Evolutionary conservation across 1,140 invertebrate genomes (phyloP).

Genomic region (Drosophila rufa): DNA sequence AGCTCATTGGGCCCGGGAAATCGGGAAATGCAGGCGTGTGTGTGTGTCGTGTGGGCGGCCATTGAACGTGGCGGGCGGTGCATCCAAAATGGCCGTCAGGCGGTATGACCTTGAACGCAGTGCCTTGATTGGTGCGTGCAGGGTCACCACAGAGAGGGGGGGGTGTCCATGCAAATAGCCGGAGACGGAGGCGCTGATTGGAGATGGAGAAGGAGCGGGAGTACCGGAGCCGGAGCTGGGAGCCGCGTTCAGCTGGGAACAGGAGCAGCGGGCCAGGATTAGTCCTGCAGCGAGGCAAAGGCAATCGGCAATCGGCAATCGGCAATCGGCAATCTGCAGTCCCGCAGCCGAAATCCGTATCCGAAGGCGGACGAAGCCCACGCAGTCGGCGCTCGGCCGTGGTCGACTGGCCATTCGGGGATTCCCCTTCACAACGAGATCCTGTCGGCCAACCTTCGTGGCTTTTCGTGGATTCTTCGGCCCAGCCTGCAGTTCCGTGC

Average conservation of each 20-base stretch:
- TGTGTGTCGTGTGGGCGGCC: constrained; percentile 58
- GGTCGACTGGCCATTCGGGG: constrained; percentile 17
- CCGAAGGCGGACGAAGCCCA: constrained; percentile 24
- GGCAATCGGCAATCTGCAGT: neutral
- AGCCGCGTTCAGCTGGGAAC: constrained; percentile 32
- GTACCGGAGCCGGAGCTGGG: constrained; percentile 3
- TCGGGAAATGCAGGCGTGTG: constrained; percentile 69
- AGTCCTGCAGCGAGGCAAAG: constrained; percentile 16
- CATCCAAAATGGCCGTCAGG: constrained; percentile 80
- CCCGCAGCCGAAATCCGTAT: neutral
- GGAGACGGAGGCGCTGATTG: neutral
- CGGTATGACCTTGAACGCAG: constrained; percentile 63
- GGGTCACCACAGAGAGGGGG: neutral
- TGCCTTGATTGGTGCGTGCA: constrained; percentile 11
- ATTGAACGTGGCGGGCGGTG: constrained; percentile 59
- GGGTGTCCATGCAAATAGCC: constrained; percentile 12
- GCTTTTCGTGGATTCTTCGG: constrained; percentile 10
- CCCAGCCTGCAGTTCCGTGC: constrained; percentile 62
- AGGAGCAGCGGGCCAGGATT: constrained; percentile 36
- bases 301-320: no score
- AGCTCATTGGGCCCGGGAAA: constrained; percentile 75
- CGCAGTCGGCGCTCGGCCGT: constrained; percentile 2
- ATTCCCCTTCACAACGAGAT: constrained; percentile 36
- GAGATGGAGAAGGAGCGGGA: neutral
- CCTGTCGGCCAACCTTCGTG: constrained; percentile 13